These are phyloP conservation scores for Teleogryllus oceanicus DNA, from an alignment of 2,888 invertebrate genomes.

Conservation along the genomic window DNA sequence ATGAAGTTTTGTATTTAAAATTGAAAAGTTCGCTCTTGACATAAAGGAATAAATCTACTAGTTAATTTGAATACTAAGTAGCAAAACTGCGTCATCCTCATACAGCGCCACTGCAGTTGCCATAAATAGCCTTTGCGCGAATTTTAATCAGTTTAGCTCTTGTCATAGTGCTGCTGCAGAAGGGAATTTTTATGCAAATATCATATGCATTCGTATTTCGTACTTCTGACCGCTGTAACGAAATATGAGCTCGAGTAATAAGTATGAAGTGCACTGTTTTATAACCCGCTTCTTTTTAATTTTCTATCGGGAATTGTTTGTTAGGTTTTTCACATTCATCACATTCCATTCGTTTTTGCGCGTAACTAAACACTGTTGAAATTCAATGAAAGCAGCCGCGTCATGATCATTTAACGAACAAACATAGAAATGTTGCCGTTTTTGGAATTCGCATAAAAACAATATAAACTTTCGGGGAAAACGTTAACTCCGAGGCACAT, in stretches of 20 bases:
- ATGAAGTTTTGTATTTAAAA: constrained; percentile 4
- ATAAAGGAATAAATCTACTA: constrained; percentile 18
- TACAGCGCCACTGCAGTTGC: neutral
- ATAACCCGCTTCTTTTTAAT: constrained; percentile 2
- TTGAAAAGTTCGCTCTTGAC: neutral
- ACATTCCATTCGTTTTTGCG: neutral
- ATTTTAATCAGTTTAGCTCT: neutral
- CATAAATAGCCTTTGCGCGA: constrained; percentile 12
- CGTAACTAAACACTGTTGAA: neutral
- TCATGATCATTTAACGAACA: constrained; percentile 9
- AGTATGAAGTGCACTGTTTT: neutral
- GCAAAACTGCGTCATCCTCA: neutral
- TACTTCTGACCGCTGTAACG: neutral
- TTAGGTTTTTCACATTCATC: neutral
- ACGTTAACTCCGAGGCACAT: too few relatives aligned
- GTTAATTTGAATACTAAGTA: constrained; percentile 1
- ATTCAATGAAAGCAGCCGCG: neutral
- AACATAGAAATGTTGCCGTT: neutral
- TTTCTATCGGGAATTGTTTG: neutral
- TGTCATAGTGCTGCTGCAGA: neutral
- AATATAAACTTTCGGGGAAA: neutral
- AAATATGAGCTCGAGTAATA: constrained; percentile 6
- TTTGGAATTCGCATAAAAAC: neutral
- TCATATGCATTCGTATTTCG: neutral
- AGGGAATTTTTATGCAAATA: constrained; percentile 3